Evolutionary conservation across 2,113 vertebrate genomes (phyloP).

Genomic region (Gadus chalcogrammus): DNA sequence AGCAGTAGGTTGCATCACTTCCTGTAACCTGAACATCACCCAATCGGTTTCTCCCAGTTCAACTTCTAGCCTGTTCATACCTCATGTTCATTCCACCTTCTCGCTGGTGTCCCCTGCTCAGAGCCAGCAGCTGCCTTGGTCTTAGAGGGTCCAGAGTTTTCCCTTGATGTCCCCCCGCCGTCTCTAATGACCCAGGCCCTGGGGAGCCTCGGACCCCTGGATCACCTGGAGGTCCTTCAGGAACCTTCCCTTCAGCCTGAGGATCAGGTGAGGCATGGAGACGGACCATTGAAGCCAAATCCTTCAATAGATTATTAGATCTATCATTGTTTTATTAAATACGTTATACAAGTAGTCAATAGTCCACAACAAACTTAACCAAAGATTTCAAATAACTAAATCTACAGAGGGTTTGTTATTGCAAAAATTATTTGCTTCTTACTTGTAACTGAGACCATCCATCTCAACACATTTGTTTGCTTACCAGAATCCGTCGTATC

Average conservation of each 20-base stretch:
- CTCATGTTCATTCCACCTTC: background rate
- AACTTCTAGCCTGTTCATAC: background rate
- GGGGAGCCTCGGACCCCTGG: conserved; percentile 17
- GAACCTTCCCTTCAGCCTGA: conserved; percentile 15
- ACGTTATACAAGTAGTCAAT: too few species aligned
- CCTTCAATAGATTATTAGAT: too few species aligned
- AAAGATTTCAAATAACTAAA: too few species aligned
- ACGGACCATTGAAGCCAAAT: too few species aligned
- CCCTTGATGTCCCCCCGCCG: conserved; percentile 45
- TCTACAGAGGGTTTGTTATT: too few species aligned
- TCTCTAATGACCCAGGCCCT: conserved; percentile 47
- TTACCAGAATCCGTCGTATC: too few species aligned
- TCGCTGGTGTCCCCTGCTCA: conserved; percentile 10
- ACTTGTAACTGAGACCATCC: too few species aligned
- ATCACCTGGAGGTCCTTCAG: conserved; percentile 16
- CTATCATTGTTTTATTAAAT: too few species aligned
- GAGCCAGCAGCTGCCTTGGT: conserved; percentile 67
- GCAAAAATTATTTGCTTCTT: too few species aligned
- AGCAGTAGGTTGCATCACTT: conserved; percentile 57
- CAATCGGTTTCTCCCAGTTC: background rate
- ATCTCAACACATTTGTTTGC: too few species aligned
- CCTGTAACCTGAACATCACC: background rate
- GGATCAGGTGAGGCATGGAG: conserved; percentile 47
- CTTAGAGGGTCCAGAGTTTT: conserved; percentile 48
- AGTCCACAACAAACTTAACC: too few species aligned